These are phyloP conservation scores for Agriopis leucophaearia DNA, from an alignment of 2,888 invertebrate species.

Conservation along the genomic window DNA sequence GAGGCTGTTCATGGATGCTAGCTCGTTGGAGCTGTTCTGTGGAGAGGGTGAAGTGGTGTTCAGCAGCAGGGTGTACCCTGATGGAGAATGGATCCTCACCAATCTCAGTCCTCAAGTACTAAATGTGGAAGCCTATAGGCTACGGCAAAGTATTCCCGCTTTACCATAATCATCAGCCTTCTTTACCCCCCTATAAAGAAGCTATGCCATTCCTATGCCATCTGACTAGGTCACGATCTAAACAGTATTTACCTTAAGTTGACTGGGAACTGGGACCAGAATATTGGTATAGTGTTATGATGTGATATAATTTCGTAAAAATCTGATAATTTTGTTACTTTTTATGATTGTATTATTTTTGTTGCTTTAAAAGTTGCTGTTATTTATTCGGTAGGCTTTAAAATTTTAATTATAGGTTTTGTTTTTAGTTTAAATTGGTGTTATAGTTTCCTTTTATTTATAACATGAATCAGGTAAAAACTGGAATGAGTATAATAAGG, in stretches of 20 bases:
- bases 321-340: not conserved
- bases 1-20: conserved; percentile 76
- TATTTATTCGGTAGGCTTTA: not conserved
- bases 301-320: not conserved
- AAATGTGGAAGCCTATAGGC: conserved; percentile 63
- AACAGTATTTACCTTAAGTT: not conserved
- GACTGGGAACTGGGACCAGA: no score
- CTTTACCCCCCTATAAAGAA: no score
- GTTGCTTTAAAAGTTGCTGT: not conserved
- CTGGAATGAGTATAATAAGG: no score
- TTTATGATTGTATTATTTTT: not conserved
- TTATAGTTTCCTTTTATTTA: not conserved
- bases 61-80: conserved; percentile 73
- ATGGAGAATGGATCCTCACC: conserved; percentile 70
- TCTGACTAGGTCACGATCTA: not conserved
- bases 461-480: no score
- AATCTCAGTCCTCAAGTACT: conserved; percentile 67
- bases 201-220: no score
- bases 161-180: conserved; percentile 26
- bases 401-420: not conserved
- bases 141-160: conserved; percentile 68
- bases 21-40: conserved; percentile 78
- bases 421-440: not conserved
- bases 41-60: conserved; percentile 81
- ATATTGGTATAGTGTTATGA: no score